Conservation (phyloP, 2,888 invertebrate genomes). For the Microdon myrmicae region DNA sequence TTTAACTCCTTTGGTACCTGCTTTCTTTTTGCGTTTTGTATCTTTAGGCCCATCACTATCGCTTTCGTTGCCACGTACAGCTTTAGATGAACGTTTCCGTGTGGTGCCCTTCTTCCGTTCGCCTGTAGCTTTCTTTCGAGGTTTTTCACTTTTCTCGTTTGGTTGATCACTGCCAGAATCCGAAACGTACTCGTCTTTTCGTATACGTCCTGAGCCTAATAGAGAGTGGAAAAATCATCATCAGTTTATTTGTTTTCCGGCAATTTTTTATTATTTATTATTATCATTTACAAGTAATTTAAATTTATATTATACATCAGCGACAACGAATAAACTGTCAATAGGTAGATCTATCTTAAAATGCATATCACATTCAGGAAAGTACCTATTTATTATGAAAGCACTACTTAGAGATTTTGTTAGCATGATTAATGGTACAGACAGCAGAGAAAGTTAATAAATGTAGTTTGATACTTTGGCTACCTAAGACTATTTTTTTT, state of each 20-base stretch:
- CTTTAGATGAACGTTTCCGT: constrained; percentile 67
- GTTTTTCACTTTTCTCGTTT: constrained; percentile 60
- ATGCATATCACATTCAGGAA: too few relatives aligned
- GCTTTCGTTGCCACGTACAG: constrained; percentile 69
- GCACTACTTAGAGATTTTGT: too few relatives aligned
- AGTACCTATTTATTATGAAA: too few relatives aligned
- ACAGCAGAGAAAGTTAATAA: too few relatives aligned
- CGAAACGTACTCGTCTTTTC: constrained; percentile 80
- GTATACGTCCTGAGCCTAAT: constrained; percentile 68
- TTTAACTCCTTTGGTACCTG: constrained; percentile 70
- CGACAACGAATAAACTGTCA: too few relatives aligned
- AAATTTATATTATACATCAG: too few relatives aligned
- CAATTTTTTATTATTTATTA: too few relatives aligned
- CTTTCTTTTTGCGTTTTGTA: constrained; percentile 72
- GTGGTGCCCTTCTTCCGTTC: constrained; percentile 66
- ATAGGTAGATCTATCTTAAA: too few relatives aligned
- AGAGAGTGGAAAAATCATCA: neutral
- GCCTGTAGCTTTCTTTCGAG: constrained; percentile 60
- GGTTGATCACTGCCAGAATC: constrained; percentile 77
- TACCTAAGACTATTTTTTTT: too few relatives aligned
- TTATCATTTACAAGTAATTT: neutral
- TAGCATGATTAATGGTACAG: too few relatives aligned
- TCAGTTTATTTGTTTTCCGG: too few relatives aligned
- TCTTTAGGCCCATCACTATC: constrained; percentile 76
- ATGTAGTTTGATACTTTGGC: too few relatives aligned